Percentiles rank a stretch among this genome's conserved stretches.
Evolutionary conservation across 2,797 vertebrate genomes (phyloP).

Genomic region (Peromyscus melanophrys): DNA sequence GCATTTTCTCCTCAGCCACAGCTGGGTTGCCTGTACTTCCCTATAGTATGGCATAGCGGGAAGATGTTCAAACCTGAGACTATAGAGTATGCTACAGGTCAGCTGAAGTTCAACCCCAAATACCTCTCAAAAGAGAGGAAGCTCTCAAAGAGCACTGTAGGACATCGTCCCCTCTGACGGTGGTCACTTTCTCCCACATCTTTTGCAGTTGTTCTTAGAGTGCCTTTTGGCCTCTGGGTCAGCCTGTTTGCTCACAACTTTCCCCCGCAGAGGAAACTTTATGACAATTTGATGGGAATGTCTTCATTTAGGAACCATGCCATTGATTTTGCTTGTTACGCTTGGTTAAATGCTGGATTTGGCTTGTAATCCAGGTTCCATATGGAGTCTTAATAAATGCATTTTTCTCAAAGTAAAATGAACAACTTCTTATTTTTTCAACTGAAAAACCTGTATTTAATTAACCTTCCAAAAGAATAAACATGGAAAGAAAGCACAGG

Average conservation of each 20-base stretch:
- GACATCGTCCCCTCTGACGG: conserved; percentile 46
- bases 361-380: conserved; percentile 52
- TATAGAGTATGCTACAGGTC: conserved; percentile 51
- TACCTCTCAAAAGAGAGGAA: conserved; percentile 64
- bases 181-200: conserved; percentile 72
- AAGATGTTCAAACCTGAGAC: conserved; percentile 26
- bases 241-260: conserved; percentile 61
- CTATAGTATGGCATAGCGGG: neutral
- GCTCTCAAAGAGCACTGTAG: conserved; percentile 64
- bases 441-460: conserved; percentile 62
- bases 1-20: neutral
- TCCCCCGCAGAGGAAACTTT: conserved; percentile 57
- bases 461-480: conserved; percentile 75
- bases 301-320: conserved; percentile 66
- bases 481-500: conserved; percentile 11
- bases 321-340: conserved; percentile 63
- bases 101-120: conserved; percentile 75
- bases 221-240: conserved; percentile 29
- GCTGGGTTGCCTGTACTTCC: neutral
- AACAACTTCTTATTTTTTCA: conserved; percentile 44
- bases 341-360: conserved; percentile 69
- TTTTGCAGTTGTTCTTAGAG: conserved; percentile 39
- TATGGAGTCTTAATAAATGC: conserved; percentile 75
- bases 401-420: conserved; percentile 61
- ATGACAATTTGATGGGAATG: conserved; percentile 53